Base-by-base conservation (phyloP, 2,113 vertebrate genomes). In the Python bivittatus region DNA sequence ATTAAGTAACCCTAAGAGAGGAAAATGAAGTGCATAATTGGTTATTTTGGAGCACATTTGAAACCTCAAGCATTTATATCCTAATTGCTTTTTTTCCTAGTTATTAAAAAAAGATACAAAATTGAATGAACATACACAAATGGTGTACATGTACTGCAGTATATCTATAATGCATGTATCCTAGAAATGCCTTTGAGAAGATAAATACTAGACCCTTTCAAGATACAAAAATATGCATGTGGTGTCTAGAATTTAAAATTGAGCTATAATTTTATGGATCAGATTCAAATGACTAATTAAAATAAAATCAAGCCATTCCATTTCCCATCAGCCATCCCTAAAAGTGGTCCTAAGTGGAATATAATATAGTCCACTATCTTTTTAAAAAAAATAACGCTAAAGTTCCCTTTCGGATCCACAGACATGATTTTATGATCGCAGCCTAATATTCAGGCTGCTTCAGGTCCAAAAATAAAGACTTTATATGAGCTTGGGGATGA, bases 21-120 rank as follows among this genome's bases (percentile, higher is more conserved):
- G 0, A 1, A 23, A 42, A 9, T 17, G 23, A 93, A n/a, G 6
- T 0, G 48, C 1, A 0, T 53, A 61, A 84, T 17, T 4, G 48
- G 0, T 91, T 12, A 91, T 29, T 90, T 72, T 4, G 0, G 90
- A 0, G 60, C 79, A 56, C 0, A 72, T 64, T 89, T 92, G 90
- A 93, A 90, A n/a, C 0, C 0, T n/a, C 23, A 88, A 61, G 23
- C 12, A 38, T 57, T 25, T 25, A 38, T 84, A 56, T 84, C 23
- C 20, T 83, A 83, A 42, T 84, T 90, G 27, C 89, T 27, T 90
- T 83, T 48, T 79, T 84, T n/a, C 22, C 52, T 90, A 23, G 64
- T 90, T 90, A 57, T 56, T 52, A 57, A 56, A 20, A 88, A 56
- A 83, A 58, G 64, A 79, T 90, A 79, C 54, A 58, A 56, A 90